A percentile compares a stretch with the other conserved stretches of the same genome.
phyloP scores from a whole-genome alignment of 2,113 vertebrate species.

The Polyodon spathula region DNA sequence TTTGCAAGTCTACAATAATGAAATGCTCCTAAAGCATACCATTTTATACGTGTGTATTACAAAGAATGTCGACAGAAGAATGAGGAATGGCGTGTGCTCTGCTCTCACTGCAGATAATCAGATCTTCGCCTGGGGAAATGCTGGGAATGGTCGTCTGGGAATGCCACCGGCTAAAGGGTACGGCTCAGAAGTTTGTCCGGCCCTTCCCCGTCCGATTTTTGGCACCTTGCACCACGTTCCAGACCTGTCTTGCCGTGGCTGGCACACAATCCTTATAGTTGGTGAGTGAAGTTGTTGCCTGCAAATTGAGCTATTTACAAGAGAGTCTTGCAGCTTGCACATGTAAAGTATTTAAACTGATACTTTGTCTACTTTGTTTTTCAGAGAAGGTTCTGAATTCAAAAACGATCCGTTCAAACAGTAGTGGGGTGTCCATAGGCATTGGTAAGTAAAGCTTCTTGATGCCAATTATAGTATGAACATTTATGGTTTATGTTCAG shows the following conservation, averaged over 20 bases:
- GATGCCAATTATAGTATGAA: background rate
- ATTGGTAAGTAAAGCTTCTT: constrained; percentile 54
- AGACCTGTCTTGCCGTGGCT: constrained; percentile 88
- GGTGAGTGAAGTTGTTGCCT: no score
- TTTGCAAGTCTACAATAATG: no score
- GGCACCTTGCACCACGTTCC: constrained; percentile 92
- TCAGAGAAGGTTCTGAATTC: constrained; percentile 94
- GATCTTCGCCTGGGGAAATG: constrained; percentile 97
- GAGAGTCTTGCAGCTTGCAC: no score
- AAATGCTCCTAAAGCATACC: no score
- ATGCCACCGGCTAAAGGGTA: constrained; percentile 89
- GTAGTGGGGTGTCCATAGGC: constrained; percentile 83
- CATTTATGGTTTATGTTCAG: no score
- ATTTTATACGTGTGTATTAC: no score
- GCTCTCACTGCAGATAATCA: constrained; percentile 75
- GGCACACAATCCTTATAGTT: constrained; percentile 95
- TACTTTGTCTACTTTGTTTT: constrained; percentile 22
- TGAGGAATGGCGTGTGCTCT: constrained; percentile 3
- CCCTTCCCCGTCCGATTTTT: constrained; percentile 92
- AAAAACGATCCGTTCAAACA: constrained; percentile 96
- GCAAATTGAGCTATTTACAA: no score
- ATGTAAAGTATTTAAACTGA: background rate
- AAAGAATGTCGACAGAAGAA: no score
- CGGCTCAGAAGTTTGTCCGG: constrained; percentile 89
- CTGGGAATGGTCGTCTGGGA: constrained; percentile 88